phyloP scores from a whole-genome alignment of 2,113 vertebrate genomes.

The Megaptera novaeangliae region DNA sequence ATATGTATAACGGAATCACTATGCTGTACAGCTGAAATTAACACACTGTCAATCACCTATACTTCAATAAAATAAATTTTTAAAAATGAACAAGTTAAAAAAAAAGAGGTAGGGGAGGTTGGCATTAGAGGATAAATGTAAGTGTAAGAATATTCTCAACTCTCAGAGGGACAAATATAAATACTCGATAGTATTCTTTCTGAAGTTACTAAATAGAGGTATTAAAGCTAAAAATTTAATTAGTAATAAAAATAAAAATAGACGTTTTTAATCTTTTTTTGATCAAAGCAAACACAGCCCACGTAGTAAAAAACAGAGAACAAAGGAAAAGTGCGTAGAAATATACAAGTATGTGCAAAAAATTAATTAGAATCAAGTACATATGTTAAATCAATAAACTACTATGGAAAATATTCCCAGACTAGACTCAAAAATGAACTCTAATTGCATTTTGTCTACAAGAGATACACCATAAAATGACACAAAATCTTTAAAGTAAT shows the following conservation, averaged over 20 bases:
- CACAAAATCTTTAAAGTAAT: background rate
- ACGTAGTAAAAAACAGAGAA: background rate
- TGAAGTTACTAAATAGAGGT: background rate
- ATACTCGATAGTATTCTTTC: background rate
- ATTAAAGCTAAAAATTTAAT: background rate
- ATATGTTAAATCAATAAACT: background rate
- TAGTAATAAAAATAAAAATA: slow-evolving; percentile 32
- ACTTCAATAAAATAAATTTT: too few relatives aligned
- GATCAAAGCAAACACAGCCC: slow-evolving; percentile 19
- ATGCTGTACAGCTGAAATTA: too few relatives aligned
- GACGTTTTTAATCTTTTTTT: background rate
- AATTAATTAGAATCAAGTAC: slow-evolving; percentile 5
- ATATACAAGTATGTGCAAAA: background rate
- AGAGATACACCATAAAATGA: background rate
- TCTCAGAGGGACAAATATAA: background rate
- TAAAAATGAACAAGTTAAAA: too few relatives aligned
- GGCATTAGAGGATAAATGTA: background rate
- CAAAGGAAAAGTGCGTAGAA: background rate
- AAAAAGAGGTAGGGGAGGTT: background rate
- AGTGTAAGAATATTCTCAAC: background rate
- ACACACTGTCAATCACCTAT: too few relatives aligned
- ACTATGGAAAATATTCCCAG: background rate
- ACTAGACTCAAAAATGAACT: background rate
- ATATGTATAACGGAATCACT: too few relatives aligned
- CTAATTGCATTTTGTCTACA: background rate